Base-by-base conservation (phyloP, 2,888 invertebrate genomes). In the Cynaeus angustus region DNA sequence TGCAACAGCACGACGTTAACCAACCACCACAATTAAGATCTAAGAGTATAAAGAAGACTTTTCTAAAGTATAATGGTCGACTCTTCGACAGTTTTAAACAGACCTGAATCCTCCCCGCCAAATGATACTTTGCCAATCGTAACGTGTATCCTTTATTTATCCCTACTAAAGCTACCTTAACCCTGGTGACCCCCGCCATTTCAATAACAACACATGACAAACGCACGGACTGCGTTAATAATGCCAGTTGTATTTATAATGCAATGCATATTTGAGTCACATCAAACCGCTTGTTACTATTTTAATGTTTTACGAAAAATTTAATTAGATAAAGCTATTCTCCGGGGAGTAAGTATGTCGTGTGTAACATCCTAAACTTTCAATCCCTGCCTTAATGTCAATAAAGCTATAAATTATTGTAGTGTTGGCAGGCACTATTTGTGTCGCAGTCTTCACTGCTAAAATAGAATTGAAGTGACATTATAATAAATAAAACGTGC, bases 1-100 rank as follows among this genome's bases (percentile, higher is more conserved):
- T n/a, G n/a, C n/a, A 21, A 21, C 2, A 21, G 41, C 10, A 50
- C 16, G n/a, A 59, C 28, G 41, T 41, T 58, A 37, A 59, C 43
- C 12, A 45, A 45, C 41, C 21, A 46, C 46, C 13, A 46, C 9
- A 52, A 16, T 37, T 38, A 26, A 58, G 48, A 43, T 33, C 33
- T 13, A 48, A 52, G 43, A 12, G 50, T 16, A 33, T 13, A 8
- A 41, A 21, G 38, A 56, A 46, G 38, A 26, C 68, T 37, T 67
- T 53, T 61, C 12, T 38, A 59, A 43, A 67, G 45, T 76, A 72
- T 75, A 75, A 75, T 78, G 79, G 77, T 80, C 79, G 78, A 78
- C 78, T 78, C 26, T 16, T 37, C 80, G 78, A 81, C 80, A 76
- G 81, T 81, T 82, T 82, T 83, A 83, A 83, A 79, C 80, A 74